phyloP scores from a whole-genome alignment of 2,113 vertebrate genomes.

The Ardeotis arabs region DNA sequence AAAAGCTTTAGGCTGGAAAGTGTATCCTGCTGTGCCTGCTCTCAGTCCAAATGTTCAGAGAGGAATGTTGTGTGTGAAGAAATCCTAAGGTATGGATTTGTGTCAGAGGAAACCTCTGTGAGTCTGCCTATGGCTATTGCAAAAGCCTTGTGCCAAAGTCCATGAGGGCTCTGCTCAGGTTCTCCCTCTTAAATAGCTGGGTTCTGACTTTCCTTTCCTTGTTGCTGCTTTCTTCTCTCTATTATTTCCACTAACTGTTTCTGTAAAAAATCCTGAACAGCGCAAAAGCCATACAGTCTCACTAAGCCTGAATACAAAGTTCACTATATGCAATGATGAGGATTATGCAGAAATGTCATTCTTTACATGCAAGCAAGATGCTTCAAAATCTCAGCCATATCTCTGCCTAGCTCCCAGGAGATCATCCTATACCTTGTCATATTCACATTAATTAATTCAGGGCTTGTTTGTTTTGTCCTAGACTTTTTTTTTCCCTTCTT shows the following conservation, averaged over 20 bases:
- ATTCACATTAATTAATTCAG: constrained; percentile 22
- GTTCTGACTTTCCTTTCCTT: not conserved
- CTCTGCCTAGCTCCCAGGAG: not conserved
- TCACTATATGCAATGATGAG: not conserved
- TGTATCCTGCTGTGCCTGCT: not conserved
- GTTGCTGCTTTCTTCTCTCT: not conserved
- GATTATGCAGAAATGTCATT: constrained; percentile 3
- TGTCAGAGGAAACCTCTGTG: not conserved
- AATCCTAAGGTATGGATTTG: not conserved
- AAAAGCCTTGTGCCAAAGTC: not conserved
- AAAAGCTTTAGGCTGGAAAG: not conserved
- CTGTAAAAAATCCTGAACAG: not conserved
- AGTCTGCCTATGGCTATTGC: not conserved
- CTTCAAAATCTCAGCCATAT: not conserved
- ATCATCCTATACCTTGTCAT: not conserved
- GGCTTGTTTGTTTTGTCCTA: not conserved
- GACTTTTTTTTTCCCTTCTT: not conserved
- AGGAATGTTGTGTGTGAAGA: not conserved
- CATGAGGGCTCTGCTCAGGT: not conserved
- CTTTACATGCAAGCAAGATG: not conserved
- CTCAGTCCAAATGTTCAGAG: not conserved
- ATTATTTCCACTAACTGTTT: not conserved
- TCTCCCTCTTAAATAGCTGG: not conserved
- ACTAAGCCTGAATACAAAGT: constrained; percentile 6
- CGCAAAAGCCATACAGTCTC: not conserved